These are phyloP conservation scores for Plutella xylostella DNA, from an alignment of 2,888 invertebrate species.

Conservation along the genomic window DNA sequence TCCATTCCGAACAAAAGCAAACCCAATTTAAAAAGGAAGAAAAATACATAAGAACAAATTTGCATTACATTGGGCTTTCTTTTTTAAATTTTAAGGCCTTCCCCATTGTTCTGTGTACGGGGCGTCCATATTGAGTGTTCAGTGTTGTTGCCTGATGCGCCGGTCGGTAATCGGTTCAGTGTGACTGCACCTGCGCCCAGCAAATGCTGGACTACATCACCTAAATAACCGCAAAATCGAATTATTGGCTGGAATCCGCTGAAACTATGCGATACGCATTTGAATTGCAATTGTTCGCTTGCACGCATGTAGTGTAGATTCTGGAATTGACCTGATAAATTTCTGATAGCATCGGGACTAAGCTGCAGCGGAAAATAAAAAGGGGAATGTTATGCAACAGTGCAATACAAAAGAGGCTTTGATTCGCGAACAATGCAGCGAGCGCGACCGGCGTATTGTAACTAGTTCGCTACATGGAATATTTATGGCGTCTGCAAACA, in stretches of 20 bases:
- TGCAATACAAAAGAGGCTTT: slow-evolving; percentile 34
- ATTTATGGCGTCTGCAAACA: slow-evolving; percentile 63
- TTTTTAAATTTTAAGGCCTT: slow-evolving; percentile 30
- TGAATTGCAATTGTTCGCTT: too few species aligned
- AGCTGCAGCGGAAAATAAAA: not conserved
- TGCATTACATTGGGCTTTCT: slow-evolving; percentile 41
- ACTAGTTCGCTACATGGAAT: slow-evolving; percentile 46
- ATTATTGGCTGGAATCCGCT: slow-evolving; percentile 48
- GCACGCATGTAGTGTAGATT: too few species aligned
- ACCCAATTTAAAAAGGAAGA: slow-evolving; percentile 47
- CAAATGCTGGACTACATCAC: slow-evolving; percentile 33
- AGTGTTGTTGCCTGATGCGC: not conserved
- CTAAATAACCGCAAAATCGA: slow-evolving; percentile 63
- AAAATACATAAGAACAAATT: slow-evolving; percentile 50
- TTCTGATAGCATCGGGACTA: not conserved
- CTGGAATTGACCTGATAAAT: too few species aligned
- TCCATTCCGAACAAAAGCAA: slow-evolving; percentile 49
- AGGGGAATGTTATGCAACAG: slow-evolving; percentile 15
- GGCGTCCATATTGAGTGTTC: not conserved
- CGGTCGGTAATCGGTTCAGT: slow-evolving; percentile 32
- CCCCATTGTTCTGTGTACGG: slow-evolving; percentile 2
- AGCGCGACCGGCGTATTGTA: slow-evolving; percentile 36
- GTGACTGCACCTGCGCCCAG: slow-evolving; percentile 44
- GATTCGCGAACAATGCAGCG: slow-evolving; percentile 39
- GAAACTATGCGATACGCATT: slow-evolving; percentile 19